phyloP scores from a whole-genome alignment of 2,888 invertebrate genomes.

The Arge pagana region DNA sequence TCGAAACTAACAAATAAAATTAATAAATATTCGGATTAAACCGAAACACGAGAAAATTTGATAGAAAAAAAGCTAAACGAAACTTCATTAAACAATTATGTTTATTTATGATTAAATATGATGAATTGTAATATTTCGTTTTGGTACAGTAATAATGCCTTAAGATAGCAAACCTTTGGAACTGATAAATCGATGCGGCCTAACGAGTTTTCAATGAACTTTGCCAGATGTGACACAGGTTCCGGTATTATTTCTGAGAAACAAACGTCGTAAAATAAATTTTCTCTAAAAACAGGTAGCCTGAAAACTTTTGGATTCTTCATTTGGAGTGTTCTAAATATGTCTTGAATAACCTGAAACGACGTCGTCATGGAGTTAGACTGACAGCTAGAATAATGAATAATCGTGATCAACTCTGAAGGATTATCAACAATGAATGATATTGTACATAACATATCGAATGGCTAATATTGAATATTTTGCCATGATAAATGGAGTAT shows the following conservation, averaged over 20 bases:
- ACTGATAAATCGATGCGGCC: conserved; percentile 60
- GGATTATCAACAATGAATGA: no score
- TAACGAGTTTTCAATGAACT: conserved; percentile 73
- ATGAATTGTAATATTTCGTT: neutral
- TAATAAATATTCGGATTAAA: no score
- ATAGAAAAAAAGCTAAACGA: no score
- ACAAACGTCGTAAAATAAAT: conserved; percentile 93
- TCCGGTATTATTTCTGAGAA: conserved; percentile 85
- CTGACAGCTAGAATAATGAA: no score
- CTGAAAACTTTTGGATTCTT: conserved; percentile 75
- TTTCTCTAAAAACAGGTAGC: conserved; percentile 87
- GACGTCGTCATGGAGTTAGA: no score
- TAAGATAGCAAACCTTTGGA: conserved; percentile 35
- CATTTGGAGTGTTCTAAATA: conserved; percentile 73
- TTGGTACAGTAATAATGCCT: neutral
- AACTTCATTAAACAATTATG: no score
- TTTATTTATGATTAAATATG: neutral
- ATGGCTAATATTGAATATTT: no score
- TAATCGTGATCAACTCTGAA: no score
- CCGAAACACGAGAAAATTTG: no score
- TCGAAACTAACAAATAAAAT: no score
- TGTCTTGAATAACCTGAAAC: conserved; percentile 81
- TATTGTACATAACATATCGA: no score
- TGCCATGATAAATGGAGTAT: no score
- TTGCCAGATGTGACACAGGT: conserved; percentile 78